Evolutionary conservation across 2,113 vertebrate genomes (phyloP), one percentile per base, ranked within the genome.

Genomic region (Cygnus buccinator): DNA sequence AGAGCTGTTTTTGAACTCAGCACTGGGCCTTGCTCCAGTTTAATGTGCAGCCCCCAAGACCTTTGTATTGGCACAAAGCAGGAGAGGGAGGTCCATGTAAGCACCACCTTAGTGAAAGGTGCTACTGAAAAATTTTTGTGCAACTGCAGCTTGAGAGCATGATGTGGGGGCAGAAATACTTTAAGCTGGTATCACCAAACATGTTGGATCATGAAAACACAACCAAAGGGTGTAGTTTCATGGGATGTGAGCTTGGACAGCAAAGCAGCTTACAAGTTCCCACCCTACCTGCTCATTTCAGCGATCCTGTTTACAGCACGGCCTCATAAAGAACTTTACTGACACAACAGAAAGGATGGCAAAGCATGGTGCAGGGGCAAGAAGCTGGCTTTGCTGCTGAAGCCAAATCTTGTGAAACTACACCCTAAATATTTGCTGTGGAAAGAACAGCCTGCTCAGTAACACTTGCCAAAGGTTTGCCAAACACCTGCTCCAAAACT

Each of bases 181-280:
- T 84, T 15, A 2, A 31, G 58, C 62, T 70, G 84, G 87, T 84
- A 95, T 89, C 20, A 0, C 66, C 65, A 75, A 37, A 94, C 94
- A 0, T 91, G 96, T 76, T 91, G 77, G 81, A 50, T 91, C 96
- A 97, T 33, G 95, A 94, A 95, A 79, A 61, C 28, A 77, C 77
- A 87, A 87, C 29, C 73, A 65, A 92, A 91, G 95, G 93, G 93
- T 92, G 94, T 14, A 89, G 94, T 16, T 82, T 76, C 94, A 73
- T 2, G 37, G 81, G 93, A 91, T 0, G 1, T 52, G 71, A 95
- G 91, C 66, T 87, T 82, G 87, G 91, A 87, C 87, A 95, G 89
- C 70, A 91, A 89, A 94, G 84, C 62, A 82, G 48, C 25, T 94
- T 43, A 25, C 9, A 63, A 39, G 77, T 84, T 95, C 81, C 74